Conservation (phyloP, 1,140 invertebrate genomes). For the Drosophila subobscura region DNA sequence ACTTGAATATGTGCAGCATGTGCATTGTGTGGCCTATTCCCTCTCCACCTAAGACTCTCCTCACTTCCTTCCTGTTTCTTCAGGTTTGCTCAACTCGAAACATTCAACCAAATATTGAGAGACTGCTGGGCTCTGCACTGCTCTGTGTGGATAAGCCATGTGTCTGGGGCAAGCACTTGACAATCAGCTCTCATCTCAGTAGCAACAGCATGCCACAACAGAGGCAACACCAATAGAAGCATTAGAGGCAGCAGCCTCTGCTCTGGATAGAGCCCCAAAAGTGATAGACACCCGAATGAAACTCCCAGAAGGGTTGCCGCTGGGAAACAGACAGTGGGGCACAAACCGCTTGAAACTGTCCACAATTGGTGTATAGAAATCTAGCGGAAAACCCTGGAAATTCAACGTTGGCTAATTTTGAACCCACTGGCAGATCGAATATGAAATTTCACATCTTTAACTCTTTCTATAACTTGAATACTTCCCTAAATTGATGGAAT, state of each 20-base stretch:
- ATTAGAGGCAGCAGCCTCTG: slow-evolving; percentile 14
- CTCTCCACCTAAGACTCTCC: neutral
- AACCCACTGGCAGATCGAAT: neutral
- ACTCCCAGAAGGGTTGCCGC: neutral
- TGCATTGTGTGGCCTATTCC: slow-evolving; percentile 31
- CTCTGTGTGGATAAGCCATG: slow-evolving; percentile 63
- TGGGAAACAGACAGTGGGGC: slow-evolving; percentile 14
- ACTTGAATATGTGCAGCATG: too few species aligned
- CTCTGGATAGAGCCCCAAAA: slow-evolving; percentile 35
- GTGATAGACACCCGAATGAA: slow-evolving; percentile 16
- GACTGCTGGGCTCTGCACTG: slow-evolving; percentile 10
- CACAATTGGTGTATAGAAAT: slow-evolving; percentile 1
- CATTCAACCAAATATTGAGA: slow-evolving; percentile 50
- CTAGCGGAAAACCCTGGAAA: neutral
- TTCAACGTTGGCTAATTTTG: neutral
- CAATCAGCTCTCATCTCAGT: slow-evolving; percentile 64
- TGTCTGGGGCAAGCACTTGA: slow-evolving; percentile 73
- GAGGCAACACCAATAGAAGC: slow-evolving; percentile 20
- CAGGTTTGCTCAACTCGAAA: slow-evolving; percentile 63
- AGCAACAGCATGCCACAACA: slow-evolving; percentile 47
- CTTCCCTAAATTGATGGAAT: too few species aligned
- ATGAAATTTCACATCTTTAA: too few species aligned
- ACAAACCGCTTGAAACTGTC: too few species aligned
- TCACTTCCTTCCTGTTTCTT: slow-evolving; percentile 5
- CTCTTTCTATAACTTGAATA: too few species aligned